Base-by-base conservation (phyloP, 2,113 vertebrate species). In the Arvicanthis niloticus region DNA sequence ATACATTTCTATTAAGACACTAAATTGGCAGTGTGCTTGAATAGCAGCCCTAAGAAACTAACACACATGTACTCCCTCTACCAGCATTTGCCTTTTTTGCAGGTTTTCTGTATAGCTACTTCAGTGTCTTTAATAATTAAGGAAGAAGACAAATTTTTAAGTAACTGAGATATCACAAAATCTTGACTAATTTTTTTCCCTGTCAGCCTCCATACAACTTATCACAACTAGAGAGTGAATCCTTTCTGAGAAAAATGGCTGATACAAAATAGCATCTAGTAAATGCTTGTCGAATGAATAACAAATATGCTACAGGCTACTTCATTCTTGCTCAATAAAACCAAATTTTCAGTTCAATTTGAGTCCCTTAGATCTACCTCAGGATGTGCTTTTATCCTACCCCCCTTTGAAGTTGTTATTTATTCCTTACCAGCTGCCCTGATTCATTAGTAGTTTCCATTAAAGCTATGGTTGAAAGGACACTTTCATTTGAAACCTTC, bases 401-500 rank as follows among this genome's bases (percentile, higher is more conserved):
- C 4, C 9, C 15, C 5, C 56, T 94, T 72, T 62, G n/a, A 88
- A 88, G 48, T 42, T 82, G 42, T 91, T 91, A 88, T 94, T 96
- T 65, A 51, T 95, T 93, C 65, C 76, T 96, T 94, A 80, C 91
- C 51, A 84, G 89, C 78, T 91, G 56, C 90, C 67, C 34, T 56
- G 76, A 89, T 82, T 96, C 89, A 94, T 94, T 96, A 96, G 75
- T 29, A 37, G 51, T 77, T 94, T 95, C 94, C 88, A 65, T 93
- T 94, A 92, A 72, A 86, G 60, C 90, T 34, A 75, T 88, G 91
- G 89, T 95, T 95, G 91, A 95, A 93, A 95, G 88, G 82, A 89
- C 29, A 87, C 82, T 96, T 97, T 95, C 34, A 78, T 84, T 95
- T 65, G 88, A 88, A 96, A 76, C 48, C 48, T 95, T 96, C 40